A percentile compares a stretch with the other conserved stretches of the same genome.
Evolutionary conservation across 2,888 invertebrate species (phyloP).

Genomic region (Andrena trimmerana): DNA sequence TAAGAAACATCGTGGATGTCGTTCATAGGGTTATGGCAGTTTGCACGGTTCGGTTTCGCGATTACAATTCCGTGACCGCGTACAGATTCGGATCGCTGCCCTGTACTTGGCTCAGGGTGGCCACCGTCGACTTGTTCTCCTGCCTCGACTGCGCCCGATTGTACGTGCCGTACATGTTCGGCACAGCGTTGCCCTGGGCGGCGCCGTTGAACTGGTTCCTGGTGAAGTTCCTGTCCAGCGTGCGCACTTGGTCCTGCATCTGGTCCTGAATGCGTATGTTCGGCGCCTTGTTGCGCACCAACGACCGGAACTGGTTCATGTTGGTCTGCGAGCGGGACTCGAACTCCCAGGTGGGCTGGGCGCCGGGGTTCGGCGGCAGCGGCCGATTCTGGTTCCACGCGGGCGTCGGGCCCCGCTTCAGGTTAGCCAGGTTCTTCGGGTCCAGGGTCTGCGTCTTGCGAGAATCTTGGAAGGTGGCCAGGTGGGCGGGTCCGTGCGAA

Average conservation of each 20-base stretch:
- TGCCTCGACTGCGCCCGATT: conserved; percentile 81
- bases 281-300: conserved; percentile 83
- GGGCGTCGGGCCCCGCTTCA: conserved; percentile 82
- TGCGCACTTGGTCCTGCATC: conserved; percentile 82
- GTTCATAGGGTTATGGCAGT: conserved; percentile 21
- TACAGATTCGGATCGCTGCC: conserved; percentile 87
- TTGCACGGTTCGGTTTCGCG: conserved; percentile 10
- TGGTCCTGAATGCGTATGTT: conserved; percentile 83
- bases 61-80: conserved; percentile 89
- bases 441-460: conserved; percentile 84
- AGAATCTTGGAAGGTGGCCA: conserved; percentile 84
- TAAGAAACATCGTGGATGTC: conserved; percentile 1
- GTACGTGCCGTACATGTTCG: conserved; percentile 84
- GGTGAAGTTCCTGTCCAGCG: conserved; percentile 83
- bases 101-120: conserved; percentile 83
- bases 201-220: conserved; percentile 81
- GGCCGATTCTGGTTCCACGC: conserved; percentile 83
- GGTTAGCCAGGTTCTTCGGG: conserved; percentile 82
- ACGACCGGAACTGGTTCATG: conserved; percentile 86
- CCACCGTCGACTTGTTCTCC: conserved; percentile 79
- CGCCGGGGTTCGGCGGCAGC: conserved; percentile 77
- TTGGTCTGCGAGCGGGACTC: conserved; percentile 84
- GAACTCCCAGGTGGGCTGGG: conserved; percentile 79
- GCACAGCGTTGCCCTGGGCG: conserved; percentile 79
- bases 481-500: conserved; percentile 83